Conservation (phyloP, 2,888 invertebrate species). For the Leucophenga montana region DNA sequence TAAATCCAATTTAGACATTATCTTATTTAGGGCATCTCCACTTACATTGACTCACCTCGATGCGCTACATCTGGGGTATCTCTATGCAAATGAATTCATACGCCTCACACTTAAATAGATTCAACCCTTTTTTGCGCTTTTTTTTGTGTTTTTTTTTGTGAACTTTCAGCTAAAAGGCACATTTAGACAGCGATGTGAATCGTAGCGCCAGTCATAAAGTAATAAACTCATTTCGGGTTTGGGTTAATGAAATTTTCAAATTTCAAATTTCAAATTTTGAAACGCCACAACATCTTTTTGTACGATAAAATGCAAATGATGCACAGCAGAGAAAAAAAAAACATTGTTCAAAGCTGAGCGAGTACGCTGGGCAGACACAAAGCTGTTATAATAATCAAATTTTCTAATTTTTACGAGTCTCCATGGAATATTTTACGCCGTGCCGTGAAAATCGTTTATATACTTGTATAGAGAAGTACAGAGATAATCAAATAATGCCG, state of each 20-base stretch:
- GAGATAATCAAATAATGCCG: slow-evolving; percentile 54
- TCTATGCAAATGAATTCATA: slow-evolving; percentile 4
- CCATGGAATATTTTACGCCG: slow-evolving; percentile 41
- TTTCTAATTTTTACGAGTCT: slow-evolving; percentile 69
- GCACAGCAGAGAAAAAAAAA: not conserved
- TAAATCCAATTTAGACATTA: slow-evolving; percentile 72
- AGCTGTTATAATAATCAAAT: slow-evolving; percentile 68
- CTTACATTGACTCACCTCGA: slow-evolving; percentile 38
- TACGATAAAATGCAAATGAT: slow-evolving; percentile 62
- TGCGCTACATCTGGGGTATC: not conserved
- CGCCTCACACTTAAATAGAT: not conserved
- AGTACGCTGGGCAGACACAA: slow-evolving; percentile 17
- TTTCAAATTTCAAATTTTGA: not conserved
- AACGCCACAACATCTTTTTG: slow-evolving; percentile 51
- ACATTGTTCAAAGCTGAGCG: not conserved
- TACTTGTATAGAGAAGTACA: not conserved
- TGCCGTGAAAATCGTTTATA: not conserved
- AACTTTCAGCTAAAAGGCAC: slow-evolving; percentile 53
- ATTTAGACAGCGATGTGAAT: slow-evolving; percentile 54
- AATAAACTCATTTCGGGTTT: slow-evolving; percentile 67
- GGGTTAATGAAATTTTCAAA: slow-evolving; percentile 64
- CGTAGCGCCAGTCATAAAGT: slow-evolving; percentile 41
- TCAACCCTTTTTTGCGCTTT: slow-evolving; percentile 36
- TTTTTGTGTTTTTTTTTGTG: slow-evolving; percentile 36
- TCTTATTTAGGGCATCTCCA: slow-evolving; percentile 70